These are phyloP conservation scores for Okapia johnstoni DNA, from an alignment of 2,113 vertebrate genomes.

Conservation along the genomic window DNA sequence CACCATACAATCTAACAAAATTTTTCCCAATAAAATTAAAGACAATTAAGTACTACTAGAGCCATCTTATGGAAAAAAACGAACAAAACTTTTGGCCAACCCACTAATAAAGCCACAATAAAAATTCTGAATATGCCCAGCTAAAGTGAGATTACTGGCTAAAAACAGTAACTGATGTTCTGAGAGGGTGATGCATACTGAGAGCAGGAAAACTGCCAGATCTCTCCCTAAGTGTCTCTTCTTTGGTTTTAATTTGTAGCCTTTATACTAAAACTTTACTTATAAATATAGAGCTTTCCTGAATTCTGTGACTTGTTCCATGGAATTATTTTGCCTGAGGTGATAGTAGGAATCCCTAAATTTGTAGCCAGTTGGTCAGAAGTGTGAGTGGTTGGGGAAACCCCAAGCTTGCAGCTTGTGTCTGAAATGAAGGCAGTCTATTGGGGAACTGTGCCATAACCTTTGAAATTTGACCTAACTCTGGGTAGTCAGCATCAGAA, in stretches of 20 bases:
- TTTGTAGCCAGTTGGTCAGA: neutral
- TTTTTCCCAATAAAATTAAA: neutral
- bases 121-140: neutral
- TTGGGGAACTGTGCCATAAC: neutral
- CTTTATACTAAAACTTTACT: neutral
- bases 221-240: neutral
- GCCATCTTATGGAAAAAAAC: neutral
- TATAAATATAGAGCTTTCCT: neutral
- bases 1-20: neutral
- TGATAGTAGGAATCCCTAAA: neutral
- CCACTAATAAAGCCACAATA: neutral
- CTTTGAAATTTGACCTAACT: neutral
- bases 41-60: neutral
- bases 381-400: neutral
- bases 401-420: neutral
- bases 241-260: neutral
- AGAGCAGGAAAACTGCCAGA: neutral
- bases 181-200: neutral
- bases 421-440: neutral
- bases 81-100: neutral
- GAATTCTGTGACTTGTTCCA: neutral
- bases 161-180: neutral
- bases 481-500: neutral
- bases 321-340: neutral
- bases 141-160: neutral